Base-by-base conservation (phyloP, 2,113 vertebrate species). In the Herpetotheres cachinnans region DNA sequence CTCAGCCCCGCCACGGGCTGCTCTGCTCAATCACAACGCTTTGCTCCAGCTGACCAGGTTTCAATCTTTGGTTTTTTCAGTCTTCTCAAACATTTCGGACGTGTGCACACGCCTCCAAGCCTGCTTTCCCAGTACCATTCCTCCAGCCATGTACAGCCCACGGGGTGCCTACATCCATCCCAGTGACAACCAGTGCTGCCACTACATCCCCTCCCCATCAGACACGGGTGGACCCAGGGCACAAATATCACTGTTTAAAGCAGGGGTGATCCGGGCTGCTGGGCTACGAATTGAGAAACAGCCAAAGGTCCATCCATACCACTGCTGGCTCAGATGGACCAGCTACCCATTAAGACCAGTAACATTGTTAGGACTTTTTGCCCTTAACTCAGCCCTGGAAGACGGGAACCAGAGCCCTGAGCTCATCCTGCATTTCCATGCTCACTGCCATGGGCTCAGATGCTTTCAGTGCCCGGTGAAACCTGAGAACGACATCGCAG, bases 211-310 rank as follows among this genome's bases (percentile, higher is more conserved):
- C 21, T 82, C 42, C 29, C 61, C 58, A 27, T 10, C 56, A 55
- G 26, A 18, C 2, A 13, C 0, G 1, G n/a, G 26, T 15, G 30
- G 50, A 30, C 59, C 58, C 18, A 1, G 50, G 36, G 47, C 55
- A 82, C 49, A 42, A 36, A 34, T 66, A 17, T 4, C 20, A 22
- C 16, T 5, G 5, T 36, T 59, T 15, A 24, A 1, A 46, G 15
- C 16, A 36, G 44, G 30, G 49, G 52, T 47, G 42, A 36, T n/a
- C 27, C 3, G 2, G 47, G 52, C 34, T 42, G n/a, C 50, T 49
- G 74, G 62, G 40, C 54, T 40, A 46, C 49, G 30, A 26, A 59
- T 34, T 7, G 11, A 47, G 54, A 32, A 59, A 29, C 25, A 36
- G 61, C 67, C 54, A 66, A 47, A 73, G 77, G 25, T 27, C 55